Percentiles rank a stretch among this genome's conserved stretches.
phyloP scores from a whole-genome alignment of 2,888 invertebrate genomes.

The Cristatella mucedo region DNA sequence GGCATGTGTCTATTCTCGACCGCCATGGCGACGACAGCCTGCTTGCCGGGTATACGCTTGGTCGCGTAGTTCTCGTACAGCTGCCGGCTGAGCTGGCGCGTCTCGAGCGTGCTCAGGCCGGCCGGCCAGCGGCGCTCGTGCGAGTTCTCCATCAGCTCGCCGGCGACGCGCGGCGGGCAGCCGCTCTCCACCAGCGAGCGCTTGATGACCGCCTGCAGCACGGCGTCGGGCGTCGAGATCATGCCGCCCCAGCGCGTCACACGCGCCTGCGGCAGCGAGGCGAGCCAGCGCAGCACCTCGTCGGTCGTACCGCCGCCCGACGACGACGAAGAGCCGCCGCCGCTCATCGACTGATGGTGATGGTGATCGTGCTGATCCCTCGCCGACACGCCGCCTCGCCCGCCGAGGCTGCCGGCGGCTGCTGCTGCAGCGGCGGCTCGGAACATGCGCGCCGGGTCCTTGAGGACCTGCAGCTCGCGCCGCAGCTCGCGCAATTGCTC shows the following conservation, averaged over 20 bases:
- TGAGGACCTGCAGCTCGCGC: conserved; percentile 67
- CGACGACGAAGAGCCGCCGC: neutral
- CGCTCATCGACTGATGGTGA: neutral
- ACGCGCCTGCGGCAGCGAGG: conserved; percentile 40
- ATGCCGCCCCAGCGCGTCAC: conserved; percentile 95
- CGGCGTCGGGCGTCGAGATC: conserved; percentile 92
- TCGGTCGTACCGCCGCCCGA: neutral
- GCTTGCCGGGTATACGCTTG: conserved; percentile 64
- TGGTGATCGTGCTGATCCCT: no score
- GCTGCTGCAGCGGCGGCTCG: no score
- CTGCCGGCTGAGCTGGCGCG: conserved; percentile 76
- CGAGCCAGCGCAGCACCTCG: conserved; percentile 27
- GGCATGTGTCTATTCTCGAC: conserved; percentile 89
- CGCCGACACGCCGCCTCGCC: no score
- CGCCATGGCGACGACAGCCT: conserved; percentile 74
- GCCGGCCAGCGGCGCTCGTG: conserved; percentile 90
- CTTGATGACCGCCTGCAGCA: conserved; percentile 79
- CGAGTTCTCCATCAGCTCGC: conserved; percentile 89
- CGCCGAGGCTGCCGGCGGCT: no score
- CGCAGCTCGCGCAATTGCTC: conserved; percentile 75
- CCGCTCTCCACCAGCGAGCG: conserved; percentile 79
- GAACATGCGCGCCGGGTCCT: no score
- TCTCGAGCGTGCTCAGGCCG: conserved; percentile 73
- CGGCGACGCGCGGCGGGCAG: conserved; percentile 78
- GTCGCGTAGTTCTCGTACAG: conserved; percentile 86